Percentiles rank a stretch among this genome's conserved stretches.
Evolutionary conservation across 2,113 vertebrate species (phyloP).

Genomic region (Circaetus gallicus): DNA sequence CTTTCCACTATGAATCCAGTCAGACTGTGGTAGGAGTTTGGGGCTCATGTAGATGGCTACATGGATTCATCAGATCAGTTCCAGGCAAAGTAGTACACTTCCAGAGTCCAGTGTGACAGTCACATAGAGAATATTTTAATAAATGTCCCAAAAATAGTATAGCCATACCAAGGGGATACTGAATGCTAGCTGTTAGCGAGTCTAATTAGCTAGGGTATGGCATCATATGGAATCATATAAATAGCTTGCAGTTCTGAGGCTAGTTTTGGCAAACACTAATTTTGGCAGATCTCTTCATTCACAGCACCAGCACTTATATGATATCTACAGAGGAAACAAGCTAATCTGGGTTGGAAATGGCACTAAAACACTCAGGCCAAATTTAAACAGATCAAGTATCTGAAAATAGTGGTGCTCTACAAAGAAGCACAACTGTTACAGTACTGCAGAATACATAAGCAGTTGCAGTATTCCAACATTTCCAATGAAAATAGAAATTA

Average conservation of each 20-base stretch:
- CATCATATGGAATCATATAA: background rate
- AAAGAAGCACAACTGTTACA: background rate
- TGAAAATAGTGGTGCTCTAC: background rate
- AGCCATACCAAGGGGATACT: background rate
- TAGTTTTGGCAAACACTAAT: background rate
- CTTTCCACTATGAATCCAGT: background rate
- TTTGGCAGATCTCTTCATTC: background rate
- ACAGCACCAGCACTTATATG: background rate
- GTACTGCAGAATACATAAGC: background rate
- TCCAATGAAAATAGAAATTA: background rate
- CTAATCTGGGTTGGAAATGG: background rate
- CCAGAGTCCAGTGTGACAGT: background rate
- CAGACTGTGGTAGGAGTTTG: background rate
- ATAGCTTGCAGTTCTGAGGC: background rate
- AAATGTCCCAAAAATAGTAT: background rate
- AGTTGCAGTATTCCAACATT: background rate
- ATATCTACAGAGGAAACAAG: background rate
- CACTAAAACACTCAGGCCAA: background rate
- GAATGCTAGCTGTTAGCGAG: background rate
- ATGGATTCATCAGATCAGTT: background rate
- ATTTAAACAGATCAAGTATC: background rate
- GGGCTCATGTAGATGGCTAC: background rate
- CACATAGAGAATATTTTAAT: background rate
- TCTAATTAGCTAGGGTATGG: background rate
- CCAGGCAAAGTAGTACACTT: background rate